These are phyloP conservation scores for Cephus sareptanus DNA, from an alignment of 2,888 invertebrate genomes.

Conservation along the genomic window DNA sequence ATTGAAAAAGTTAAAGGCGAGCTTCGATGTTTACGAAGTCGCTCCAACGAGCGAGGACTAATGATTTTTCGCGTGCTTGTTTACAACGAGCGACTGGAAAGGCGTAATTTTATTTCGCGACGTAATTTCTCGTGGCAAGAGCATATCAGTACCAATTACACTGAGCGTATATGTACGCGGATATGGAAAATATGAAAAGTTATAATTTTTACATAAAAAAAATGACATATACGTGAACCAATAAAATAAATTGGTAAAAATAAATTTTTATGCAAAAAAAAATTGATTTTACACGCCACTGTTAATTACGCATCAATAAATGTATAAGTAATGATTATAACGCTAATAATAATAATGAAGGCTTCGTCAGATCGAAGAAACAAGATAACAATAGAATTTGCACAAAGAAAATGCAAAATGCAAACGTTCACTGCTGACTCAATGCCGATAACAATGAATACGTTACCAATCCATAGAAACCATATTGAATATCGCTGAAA, in stretches of 20 bases:
- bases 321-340: background rate
- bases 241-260: too few relatives aligned
- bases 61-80: background rate
- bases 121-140: background rate
- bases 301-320: background rate
- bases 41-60: background rate
- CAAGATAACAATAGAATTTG: background rate
- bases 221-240: too few relatives aligned
- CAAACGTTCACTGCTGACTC: slow-evolving; percentile 30
- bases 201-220: too few relatives aligned
- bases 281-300: too few relatives aligned
- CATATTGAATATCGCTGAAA: background rate
- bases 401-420: slow-evolving; percentile 4
- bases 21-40: background rate
- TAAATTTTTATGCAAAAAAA: too few relatives aligned
- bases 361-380: background rate
- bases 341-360: background rate
- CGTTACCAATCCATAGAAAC: background rate
- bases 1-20: background rate
- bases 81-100: background rate
- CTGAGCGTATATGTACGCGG: too few relatives aligned
- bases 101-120: too few relatives aligned
- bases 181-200: too few relatives aligned
- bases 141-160: background rate
- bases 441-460: slow-evolving; percentile 35